These are phyloP conservation scores for Cuniculus paca DNA, from an alignment of 2,797 vertebrate species.

Conservation along the genomic window DNA sequence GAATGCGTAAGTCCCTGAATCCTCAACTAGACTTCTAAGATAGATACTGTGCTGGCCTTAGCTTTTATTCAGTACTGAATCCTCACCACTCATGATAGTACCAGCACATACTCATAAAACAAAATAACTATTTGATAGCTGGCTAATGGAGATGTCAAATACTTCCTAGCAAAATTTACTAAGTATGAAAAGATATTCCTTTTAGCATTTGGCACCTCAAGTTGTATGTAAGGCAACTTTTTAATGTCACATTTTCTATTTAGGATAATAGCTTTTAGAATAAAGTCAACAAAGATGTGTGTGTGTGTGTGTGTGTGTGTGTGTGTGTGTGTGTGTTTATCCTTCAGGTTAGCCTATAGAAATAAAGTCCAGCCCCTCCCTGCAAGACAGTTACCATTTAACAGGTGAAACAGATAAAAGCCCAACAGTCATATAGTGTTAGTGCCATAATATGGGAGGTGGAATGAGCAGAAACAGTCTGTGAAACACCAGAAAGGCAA, in stretches of 20 bases:
- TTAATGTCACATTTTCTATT: slow-evolving; percentile 37
- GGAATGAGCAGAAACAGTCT: neutral
- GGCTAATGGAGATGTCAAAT: neutral
- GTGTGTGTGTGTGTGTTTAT: neutral
- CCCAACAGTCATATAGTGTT: neutral
- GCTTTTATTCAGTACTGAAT: slow-evolving; percentile 44
- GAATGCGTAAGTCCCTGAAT: slow-evolving; percentile 40
- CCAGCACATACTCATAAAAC: neutral
- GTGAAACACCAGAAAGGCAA: neutral
- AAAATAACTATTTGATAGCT: slow-evolving; percentile 34
- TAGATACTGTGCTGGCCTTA: neutral
- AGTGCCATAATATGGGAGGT: neutral
- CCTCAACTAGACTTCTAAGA: neutral
- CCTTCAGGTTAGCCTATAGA: slow-evolving; percentile 8
- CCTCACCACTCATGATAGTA: neutral
- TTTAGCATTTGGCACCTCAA: slow-evolving; percentile 39
- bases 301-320: neutral
- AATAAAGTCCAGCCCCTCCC: neutral
- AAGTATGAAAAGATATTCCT: slow-evolving; percentile 40
- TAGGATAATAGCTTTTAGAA: neutral
- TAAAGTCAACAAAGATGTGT: neutral
- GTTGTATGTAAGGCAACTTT: neutral
- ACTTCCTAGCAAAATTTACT: neutral
- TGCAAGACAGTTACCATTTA: slow-evolving; percentile 2
- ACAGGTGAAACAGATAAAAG: slow-evolving; percentile 10